phyloP scores from a whole-genome alignment of 2,888 invertebrate species.

The Phyllotreta striolata region DNA sequence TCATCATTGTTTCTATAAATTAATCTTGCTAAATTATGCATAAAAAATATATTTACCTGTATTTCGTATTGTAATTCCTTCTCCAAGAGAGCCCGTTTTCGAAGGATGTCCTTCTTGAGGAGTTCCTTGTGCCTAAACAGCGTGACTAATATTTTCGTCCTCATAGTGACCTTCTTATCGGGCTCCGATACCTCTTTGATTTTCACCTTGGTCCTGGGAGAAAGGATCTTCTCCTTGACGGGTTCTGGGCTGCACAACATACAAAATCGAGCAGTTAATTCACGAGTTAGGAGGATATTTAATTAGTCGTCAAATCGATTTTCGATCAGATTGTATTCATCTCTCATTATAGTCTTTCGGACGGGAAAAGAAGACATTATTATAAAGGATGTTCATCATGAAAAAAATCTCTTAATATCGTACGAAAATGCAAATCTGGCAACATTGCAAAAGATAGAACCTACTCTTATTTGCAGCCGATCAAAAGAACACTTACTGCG shows the following conservation, averaged over 20 bases:
- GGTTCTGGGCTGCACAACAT: slow-evolving; percentile 39
- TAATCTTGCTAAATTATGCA: slow-evolving; percentile 1
- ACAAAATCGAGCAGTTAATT: neutral
- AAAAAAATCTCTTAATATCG: no score
- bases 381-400: neutral
- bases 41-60: slow-evolving; percentile 65
- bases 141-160: slow-evolving; percentile 73
- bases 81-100: slow-evolving; percentile 87
- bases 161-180: slow-evolving; percentile 64
- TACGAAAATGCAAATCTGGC: no score
- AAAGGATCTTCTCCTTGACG: slow-evolving; percentile 53
- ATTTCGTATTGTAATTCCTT: slow-evolving; percentile 90
- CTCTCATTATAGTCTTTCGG: slow-evolving; percentile 5
- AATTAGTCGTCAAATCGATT: neutral
- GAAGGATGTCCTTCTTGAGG: slow-evolving; percentile 91
- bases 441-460: no score
- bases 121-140: slow-evolving; percentile 89
- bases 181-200: slow-evolving; percentile 60
- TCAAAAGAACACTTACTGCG: slow-evolving; percentile 51
- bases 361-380: slow-evolving; percentile 7
- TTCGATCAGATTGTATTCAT: neutral
- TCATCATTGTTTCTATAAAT: slow-evolving; percentile 17
- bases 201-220: slow-evolving; percentile 55
- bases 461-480: no score
- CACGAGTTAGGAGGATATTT: neutral